A percentile compares a stretch with the other conserved stretches of the same genome.
phyloP scores from a whole-genome alignment of 2,113 vertebrate species.

The Oceanodroma tethys region DNA sequence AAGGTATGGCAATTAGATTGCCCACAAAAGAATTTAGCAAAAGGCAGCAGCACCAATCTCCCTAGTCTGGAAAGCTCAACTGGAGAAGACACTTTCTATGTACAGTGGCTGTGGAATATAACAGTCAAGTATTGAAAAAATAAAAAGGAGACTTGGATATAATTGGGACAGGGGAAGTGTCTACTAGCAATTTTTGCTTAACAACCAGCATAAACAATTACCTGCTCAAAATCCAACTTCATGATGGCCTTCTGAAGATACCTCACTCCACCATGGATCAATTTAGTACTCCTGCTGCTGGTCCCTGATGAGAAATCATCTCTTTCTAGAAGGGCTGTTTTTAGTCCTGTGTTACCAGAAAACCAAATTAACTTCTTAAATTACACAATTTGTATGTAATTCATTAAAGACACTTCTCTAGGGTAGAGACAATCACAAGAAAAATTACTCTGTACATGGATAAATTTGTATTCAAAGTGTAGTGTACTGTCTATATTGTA shows the following conservation, averaged over 20 bases:
- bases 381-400: constrained; percentile 84
- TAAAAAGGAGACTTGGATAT: not conserved
- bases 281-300: constrained; percentile 92
- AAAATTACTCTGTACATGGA: constrained; percentile 79
- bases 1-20: not conserved
- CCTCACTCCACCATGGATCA: constrained; percentile 95
- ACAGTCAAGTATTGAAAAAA: not conserved
- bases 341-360: constrained; percentile 89
- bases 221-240: constrained; percentile 97
- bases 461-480: constrained; percentile 79
- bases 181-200: constrained; percentile 59
- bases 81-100: not conserved
- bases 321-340: constrained; percentile 90
- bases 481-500: constrained; percentile 72
- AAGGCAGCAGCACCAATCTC: not conserved
- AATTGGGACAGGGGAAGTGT: constrained; percentile 47
- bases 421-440: constrained; percentile 81
- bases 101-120: not conserved
- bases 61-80: not conserved
- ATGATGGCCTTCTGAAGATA: constrained; percentile 98
- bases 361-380: constrained; percentile 87
- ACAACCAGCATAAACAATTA: constrained; percentile 78
- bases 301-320: constrained; percentile 96
- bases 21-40: not conserved
- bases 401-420: constrained; percentile 82